Conservation (phyloP, 2,113 vertebrate species). For the Amia ocellicauda region DNA sequence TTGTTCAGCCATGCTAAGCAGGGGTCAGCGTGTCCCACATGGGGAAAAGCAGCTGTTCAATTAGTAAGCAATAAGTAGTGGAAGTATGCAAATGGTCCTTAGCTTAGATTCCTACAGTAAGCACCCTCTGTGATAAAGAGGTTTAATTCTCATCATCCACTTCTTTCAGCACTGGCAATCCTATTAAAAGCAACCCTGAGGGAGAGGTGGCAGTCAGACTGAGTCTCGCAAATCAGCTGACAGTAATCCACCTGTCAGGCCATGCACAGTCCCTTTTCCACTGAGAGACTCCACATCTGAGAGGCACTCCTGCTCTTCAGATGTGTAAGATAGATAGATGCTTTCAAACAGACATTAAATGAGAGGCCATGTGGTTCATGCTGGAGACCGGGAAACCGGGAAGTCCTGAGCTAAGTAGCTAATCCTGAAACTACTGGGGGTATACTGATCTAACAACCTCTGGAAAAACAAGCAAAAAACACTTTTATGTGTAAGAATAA, state of each 20-base stretch:
- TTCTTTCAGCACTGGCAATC: neutral
- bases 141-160: neutral
- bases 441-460: no score
- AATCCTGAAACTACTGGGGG: no score
- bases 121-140: neutral
- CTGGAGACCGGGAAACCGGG: no score
- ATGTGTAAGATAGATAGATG: neutral
- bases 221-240: conserved; percentile 1
- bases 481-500: no score
- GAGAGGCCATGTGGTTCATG: neutral
- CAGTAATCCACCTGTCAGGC: conserved; percentile 12
- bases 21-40: conserved; percentile 14
- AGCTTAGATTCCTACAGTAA: neutral
- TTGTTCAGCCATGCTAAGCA: conserved; percentile 23
- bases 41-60: conserved; percentile 14
- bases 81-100: conserved; percentile 23
- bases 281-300: neutral
- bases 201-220: conserved; percentile 4
- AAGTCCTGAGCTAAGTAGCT: no score
- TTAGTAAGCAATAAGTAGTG: conserved; percentile 8
- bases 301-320: neutral
- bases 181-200: neutral
- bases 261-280: neutral
- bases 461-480: no score
- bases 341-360: conserved; percentile 3